A percentile compares a stretch with the other conserved stretches of the same genome.
phyloP scores from a whole-genome alignment of 2,113 vertebrate genomes.

The Neotragus moschatus region DNA sequence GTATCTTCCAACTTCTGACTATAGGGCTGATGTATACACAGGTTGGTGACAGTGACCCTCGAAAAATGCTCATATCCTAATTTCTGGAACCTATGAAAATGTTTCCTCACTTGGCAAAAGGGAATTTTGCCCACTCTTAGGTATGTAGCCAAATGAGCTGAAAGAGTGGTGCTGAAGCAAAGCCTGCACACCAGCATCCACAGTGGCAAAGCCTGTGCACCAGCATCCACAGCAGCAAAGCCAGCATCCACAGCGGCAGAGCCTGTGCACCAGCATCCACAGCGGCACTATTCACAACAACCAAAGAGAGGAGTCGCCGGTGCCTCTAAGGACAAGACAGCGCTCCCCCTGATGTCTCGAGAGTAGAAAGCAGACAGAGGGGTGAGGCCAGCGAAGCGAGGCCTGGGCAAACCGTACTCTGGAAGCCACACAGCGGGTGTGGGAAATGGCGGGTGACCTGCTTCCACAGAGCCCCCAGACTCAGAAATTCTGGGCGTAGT shows the following conservation, averaged over 20 bases:
- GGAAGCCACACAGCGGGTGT: not conserved
- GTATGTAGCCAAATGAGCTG: not conserved
- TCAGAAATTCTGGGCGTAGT: not conserved
- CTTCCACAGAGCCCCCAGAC: not conserved
- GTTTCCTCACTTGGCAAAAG: not conserved
- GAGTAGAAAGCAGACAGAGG: not conserved
- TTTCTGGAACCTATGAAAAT: not conserved
- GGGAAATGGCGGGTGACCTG: not conserved
- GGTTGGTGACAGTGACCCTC: not conserved
- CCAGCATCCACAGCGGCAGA: no score
- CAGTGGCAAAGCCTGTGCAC: no score
- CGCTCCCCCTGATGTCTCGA: not conserved
- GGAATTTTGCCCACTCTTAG: not conserved
- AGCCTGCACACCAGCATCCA: not conserved
- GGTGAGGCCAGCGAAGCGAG: not conserved
- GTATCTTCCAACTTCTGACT: not conserved
- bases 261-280: not conserved
- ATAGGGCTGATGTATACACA: not conserved
- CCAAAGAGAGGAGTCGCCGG: not conserved
- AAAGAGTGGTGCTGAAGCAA: not conserved
- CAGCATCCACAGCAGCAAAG: no score
- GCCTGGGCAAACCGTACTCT: accelerated
- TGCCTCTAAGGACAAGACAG: not conserved
- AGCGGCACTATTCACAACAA: not conserved
- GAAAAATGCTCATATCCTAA: not conserved